These are phyloP conservation scores for Auanema freiburgensis DNA, from an alignment of 2,888 invertebrate genomes.

Conservation along the genomic window DNA sequence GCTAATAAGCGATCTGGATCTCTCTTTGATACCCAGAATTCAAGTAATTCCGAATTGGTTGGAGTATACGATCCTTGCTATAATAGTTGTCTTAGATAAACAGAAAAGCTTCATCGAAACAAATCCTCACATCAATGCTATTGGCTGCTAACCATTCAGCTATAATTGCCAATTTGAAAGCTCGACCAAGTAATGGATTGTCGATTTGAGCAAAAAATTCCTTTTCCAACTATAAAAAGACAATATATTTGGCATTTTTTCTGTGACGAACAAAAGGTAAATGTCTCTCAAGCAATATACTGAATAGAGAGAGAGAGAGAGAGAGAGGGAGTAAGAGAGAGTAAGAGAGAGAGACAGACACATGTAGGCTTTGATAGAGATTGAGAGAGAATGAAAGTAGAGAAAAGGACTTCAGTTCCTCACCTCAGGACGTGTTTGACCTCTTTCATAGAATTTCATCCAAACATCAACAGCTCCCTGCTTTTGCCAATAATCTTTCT, in stretches of 20 bases:
- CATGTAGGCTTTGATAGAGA: too few species aligned
- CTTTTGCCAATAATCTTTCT: conserved; percentile 64
- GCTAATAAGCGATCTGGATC: conserved; percentile 61
- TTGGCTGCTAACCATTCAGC: conserved; percentile 63
- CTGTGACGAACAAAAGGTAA: too few species aligned
- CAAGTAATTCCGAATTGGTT: conserved; percentile 61
- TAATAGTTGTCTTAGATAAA: conserved; percentile 7
- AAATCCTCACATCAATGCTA: conserved; percentile 49
- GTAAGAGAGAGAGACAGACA: background rate
- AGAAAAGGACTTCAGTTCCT: too few species aligned
- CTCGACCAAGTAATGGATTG: conserved; percentile 61
- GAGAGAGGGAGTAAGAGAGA: background rate
- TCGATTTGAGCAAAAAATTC: conserved; percentile 63
- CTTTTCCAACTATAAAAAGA: conserved; percentile 46
- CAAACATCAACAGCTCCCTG: conserved; percentile 63
- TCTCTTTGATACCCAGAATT: conserved; percentile 63
- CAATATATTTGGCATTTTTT: background rate
- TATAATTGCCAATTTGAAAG: conserved; percentile 62
- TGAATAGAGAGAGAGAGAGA: conserved; percentile 5
- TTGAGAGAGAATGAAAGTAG: too few species aligned
- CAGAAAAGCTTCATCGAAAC: background rate
- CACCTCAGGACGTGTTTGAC: conserved; percentile 48
- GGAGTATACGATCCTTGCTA: conserved; percentile 63
- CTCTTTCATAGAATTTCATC: conserved; percentile 64
- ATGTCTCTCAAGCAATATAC: too few species aligned